phyloP scores from a whole-genome alignment of 2,888 invertebrate genomes.

The Pseudococcus jackbeardsleyi region DNA sequence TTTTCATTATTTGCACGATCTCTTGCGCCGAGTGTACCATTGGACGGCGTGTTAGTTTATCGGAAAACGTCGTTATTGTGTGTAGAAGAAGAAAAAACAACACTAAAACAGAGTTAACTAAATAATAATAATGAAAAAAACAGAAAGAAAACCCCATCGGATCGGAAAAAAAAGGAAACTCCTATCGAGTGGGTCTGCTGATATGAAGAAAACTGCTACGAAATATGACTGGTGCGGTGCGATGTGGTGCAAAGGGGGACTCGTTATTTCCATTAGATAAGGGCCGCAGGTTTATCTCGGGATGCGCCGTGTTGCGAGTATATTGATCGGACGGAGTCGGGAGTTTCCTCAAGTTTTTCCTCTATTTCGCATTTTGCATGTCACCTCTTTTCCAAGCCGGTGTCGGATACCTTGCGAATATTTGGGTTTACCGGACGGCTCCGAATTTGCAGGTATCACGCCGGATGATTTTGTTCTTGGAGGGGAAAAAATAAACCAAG shows the following conservation, averaged over 20 bases:
- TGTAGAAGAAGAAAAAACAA: neutral
- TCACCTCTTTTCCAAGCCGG: slow-evolving; percentile 44
- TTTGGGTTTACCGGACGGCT: neutral
- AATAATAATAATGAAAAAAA: slow-evolving; percentile 35
- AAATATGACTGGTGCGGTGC: neutral
- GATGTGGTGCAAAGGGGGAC: neutral
- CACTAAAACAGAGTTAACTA: neutral
- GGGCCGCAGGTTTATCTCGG: slow-evolving; percentile 63
- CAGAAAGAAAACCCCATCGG: slow-evolving; percentile 6
- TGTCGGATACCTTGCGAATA: neutral
- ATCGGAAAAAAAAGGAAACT: neutral
- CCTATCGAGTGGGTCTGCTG: neutral
- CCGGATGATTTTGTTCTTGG: neutral
- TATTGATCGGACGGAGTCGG: slow-evolving; percentile 62
- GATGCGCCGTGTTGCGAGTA: slow-evolving; percentile 60
- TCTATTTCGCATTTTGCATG: slow-evolving; percentile 56
- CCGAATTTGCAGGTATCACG: neutral
- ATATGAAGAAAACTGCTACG: neutral
- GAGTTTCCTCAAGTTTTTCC: slow-evolving; percentile 58
- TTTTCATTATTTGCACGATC: slow-evolving; percentile 56
- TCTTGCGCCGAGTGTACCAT: neutral
- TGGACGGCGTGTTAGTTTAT: slow-evolving; percentile 7
- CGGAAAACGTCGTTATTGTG: neutral
- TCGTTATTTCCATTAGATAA: slow-evolving; percentile 63
- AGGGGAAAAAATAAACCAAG: neutral